Evolutionary conservation across 2,888 invertebrate genomes (phyloP), one percentile per base, ranked within the genome.

Genomic region (Encarsia formosa): DNA sequence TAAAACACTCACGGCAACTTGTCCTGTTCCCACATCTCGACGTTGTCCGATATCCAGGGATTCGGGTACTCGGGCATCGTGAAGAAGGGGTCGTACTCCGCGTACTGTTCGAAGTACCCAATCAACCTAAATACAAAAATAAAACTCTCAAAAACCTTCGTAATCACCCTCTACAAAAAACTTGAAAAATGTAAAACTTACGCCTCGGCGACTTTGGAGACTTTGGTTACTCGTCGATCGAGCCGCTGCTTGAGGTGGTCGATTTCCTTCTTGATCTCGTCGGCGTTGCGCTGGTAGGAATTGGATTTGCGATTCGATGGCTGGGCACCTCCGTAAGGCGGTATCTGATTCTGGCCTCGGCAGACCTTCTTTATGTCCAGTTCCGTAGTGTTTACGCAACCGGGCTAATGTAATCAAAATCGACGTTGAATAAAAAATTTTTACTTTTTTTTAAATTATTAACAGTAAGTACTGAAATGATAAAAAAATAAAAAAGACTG

Each of bases 321-420:
- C 37, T 80, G 80, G 52, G 80, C 78, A 38, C 79, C 77, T 71
- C 77, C 79, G 26, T 46, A 49, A 2, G 44, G 31, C 16, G 50
- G 41, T 2, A 49, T 49, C 24, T 38, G 15, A 9, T 32, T 34
- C 46, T 51, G 51, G 44, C 60, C 64, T 22, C 88, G 82, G 57
- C 88, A 96, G 40, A 94, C 85, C 77, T 99, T 99, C 75, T 93
- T 94, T 37, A 98, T 96, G 74, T 99, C 99, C 70, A 98, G 84
- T 75, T 99, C 98, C 1, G 97, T 98, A 0, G 97, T 98, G 76
- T 98, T 99, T 29, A 99, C 96, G 76, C 96, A 97, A 48, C 98
- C 98, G 8, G 99, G 98, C 91, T 93, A 73, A n/a, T n/a, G n/a
- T n/a, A n/a, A n/a, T n/a, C n/a, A n/a, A n/a, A n/a, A n/a, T n/a